Evolutionary conservation across 92 coral and sea anemone genomes (phyloP).

Genomic region (Meandrina meandrites): DNA sequence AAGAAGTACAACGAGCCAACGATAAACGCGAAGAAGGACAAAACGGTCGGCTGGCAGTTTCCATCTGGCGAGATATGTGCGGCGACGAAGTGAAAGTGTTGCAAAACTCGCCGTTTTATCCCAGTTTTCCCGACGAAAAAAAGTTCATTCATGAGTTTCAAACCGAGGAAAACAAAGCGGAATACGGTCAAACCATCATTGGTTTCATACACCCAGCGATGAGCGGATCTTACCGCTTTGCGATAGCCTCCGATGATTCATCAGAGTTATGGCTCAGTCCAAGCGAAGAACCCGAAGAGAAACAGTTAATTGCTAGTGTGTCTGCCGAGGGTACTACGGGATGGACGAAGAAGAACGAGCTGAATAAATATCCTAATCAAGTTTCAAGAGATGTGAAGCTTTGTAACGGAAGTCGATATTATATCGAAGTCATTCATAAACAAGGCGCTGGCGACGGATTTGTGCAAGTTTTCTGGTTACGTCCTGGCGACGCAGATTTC

Average conservation of each 20-base stretch:
- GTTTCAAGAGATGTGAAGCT: slow-evolving; percentile 7
- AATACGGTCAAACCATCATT: slow-evolving; percentile 49
- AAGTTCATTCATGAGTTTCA: slow-evolving; percentile 20
- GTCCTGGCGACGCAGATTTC: slow-evolving; percentile 16
- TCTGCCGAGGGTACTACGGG: not conserved
- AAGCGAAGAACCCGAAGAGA: slow-evolving; percentile 36
- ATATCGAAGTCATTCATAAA: slow-evolving; percentile 53
- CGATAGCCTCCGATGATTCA: slow-evolving; percentile 5
- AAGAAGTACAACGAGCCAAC: no score
- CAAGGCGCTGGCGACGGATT: slow-evolving; percentile 34
- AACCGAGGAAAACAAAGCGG: not conserved
- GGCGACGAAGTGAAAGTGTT: slow-evolving; percentile 19
- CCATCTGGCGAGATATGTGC: slow-evolving; percentile 50
- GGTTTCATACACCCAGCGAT: slow-evolving; percentile 33
- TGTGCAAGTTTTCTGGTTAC: slow-evolving; percentile 38
- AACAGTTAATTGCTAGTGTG: slow-evolving; percentile 7
- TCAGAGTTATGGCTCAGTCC: slow-evolving; percentile 38
- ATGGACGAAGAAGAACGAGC: slow-evolving; percentile 21
- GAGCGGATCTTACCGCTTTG: slow-evolving; percentile 41
- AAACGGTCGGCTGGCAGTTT: slow-evolving; percentile 6
- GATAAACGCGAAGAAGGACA: not conserved
- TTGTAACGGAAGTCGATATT: slow-evolving; percentile 17
- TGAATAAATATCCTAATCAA: slow-evolving; percentile 17
- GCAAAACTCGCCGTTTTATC: slow-evolving; percentile 34
- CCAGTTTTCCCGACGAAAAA: slow-evolving; percentile 39